A percentile compares a stretch with the other conserved stretches of the same genome.
These are phyloP conservation scores for Heterodera carotae DNA, from an alignment of 1,140 invertebrate species.

Conservation along the genomic window DNA sequence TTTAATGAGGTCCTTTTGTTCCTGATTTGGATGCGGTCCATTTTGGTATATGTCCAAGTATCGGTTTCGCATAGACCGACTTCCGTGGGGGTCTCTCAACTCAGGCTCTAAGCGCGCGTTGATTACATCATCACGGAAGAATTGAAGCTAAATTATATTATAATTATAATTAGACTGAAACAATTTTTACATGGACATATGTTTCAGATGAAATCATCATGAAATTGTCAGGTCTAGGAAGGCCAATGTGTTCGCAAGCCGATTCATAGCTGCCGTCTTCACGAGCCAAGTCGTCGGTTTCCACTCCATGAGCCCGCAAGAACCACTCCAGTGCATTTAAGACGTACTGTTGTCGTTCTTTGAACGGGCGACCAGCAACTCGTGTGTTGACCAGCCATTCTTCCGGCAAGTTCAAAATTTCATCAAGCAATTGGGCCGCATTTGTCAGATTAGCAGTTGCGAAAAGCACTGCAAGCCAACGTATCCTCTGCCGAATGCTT, in stretches of 20 bases:
- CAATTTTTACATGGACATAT: not conserved
- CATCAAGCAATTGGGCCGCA: not conserved
- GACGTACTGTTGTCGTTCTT: not conserved
- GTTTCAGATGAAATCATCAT: not conserved
- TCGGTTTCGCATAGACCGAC: not conserved
- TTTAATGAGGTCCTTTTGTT: not conserved
- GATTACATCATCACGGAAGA: not conserved
- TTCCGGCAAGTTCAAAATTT: not conserved
- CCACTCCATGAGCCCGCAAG: not conserved
- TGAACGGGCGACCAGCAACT: constrained; percentile 4
- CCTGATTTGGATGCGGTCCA: not conserved
- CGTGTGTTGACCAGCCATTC: not conserved
- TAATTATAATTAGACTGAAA: not conserved
- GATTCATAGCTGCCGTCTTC: not conserved
- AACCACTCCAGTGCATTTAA: constrained; percentile 2
- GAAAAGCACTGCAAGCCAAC: not conserved
- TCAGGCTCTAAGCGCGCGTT: not conserved
- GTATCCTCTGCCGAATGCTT: not conserved
- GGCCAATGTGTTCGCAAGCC: constrained; percentile 4
- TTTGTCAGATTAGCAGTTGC: not conserved
- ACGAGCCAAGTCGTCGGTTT: not conserved
- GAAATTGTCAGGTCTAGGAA: not conserved
- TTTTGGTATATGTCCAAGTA: not conserved
- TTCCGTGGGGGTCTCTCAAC: not conserved
- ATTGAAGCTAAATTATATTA: not conserved